Evolutionary conservation across 1,140 invertebrate species (phyloP), one percentile per base, ranked within the genome.

Genomic region (Pemphigus obesinymphae): DNA sequence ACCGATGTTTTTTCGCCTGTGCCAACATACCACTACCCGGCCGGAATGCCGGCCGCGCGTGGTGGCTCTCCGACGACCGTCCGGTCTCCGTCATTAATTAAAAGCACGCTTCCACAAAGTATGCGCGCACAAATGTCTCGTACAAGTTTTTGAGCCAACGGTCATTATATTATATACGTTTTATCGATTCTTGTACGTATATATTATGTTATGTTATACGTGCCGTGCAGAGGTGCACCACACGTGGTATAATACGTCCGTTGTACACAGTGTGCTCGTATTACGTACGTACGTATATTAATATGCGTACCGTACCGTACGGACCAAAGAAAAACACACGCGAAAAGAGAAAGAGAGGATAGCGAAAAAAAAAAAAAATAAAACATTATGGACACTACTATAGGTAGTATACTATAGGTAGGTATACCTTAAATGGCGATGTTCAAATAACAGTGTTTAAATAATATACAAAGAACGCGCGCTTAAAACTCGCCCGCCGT

Each of bases 11-110:
- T 80, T 80, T 80, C 75, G 26, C 75, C 75, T 40, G 75, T 61
- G 75, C 75, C 75, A 80, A 80, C 75, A 80, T 80, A 20, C 53
- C n/a, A n/a, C n/a, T n/a, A n/a, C n/a, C n/a, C n/a, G n/a, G n/a
- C 75, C 75, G 75, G 75, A 58, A 80, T 80, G 61, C 75, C 75
- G 53, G 53, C 13, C 48, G 50, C 13, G 75, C 75, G 53, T 53
- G n/a, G 75, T 26, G 75, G 55, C 75, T 55, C 29, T 31, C 43
- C 48, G 43, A 10, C 31, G 31, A 40, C 53, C 75, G 53, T 61
- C 13, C 53, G 23, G 75, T 61, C 75, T 13, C 53, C 37, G 75
- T 61, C 75, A 61, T 80, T 80, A 80, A 80, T 80, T 80, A 80
- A 80, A 80, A 80, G 75, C 75, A 61, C 75, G 75, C 75, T 61